phyloP scores from a whole-genome alignment of 2,113 vertebrate genomes.

The Lanius collurio region DNA sequence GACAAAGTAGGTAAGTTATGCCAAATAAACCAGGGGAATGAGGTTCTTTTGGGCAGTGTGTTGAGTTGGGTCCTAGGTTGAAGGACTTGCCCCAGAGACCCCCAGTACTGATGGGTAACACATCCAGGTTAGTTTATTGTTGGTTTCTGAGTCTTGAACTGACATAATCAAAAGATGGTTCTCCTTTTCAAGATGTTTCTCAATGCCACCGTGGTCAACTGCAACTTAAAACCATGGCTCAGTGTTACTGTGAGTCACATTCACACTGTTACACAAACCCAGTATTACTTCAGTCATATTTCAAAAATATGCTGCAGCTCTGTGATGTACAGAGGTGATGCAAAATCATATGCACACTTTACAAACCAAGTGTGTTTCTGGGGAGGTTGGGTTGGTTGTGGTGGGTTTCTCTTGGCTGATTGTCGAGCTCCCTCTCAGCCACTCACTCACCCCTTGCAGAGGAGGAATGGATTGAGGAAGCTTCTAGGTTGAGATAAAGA shows the following conservation, averaged over 20 bases:
- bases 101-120: neutral
- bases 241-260: neutral
- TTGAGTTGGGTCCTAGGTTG: neutral
- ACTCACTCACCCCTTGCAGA: neutral
- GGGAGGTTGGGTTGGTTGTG: neutral
- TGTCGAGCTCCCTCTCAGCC: neutral
- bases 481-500: neutral
- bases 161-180: neutral
- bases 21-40: neutral
- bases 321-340: neutral
- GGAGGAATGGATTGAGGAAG: neutral
- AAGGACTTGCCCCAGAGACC: neutral
- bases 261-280: fast-evolving
- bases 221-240: neutral
- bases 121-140: neutral
- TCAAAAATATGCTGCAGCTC: neutral
- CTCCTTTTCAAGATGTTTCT: neutral
- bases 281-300: neutral
- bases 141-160: neutral
- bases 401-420: neutral
- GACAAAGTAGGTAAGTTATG: neutral
- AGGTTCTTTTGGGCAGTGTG: neutral
- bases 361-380: neutral
- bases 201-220: neutral
- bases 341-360: neutral